Conservation (phyloP, 1,140 invertebrate genomes). For the Paraescarpia echinospica region DNA sequence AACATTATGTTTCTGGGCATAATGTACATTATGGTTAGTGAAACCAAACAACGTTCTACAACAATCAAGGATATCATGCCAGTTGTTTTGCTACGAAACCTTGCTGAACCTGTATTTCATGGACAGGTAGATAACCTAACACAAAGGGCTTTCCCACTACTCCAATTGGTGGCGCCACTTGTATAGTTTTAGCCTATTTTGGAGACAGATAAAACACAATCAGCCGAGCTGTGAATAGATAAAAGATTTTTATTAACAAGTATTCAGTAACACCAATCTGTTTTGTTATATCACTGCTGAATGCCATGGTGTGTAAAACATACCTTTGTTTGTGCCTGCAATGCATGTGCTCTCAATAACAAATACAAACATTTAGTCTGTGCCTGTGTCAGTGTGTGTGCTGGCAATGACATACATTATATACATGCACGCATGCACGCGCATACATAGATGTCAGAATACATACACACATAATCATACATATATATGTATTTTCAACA, state of each 20-base stretch:
- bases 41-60: not conserved
- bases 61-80: not conserved
- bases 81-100: too few relatives aligned
- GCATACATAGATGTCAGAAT: not conserved
- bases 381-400: too few relatives aligned
- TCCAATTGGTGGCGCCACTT: too few relatives aligned
- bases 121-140: too few relatives aligned
- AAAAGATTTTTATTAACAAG: not conserved
- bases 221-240: not conserved
- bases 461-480: too few relatives aligned
- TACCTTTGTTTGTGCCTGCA: not conserved
- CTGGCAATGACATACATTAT: too few relatives aligned
- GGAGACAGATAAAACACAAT: not conserved
- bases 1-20: not conserved
- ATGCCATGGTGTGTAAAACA: not conserved
- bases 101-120: too few relatives aligned
- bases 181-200: too few relatives aligned
- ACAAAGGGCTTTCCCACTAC: too few relatives aligned
- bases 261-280: not conserved
- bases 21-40: not conserved
- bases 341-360: too few relatives aligned
- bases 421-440: not conserved
- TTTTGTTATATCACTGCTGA: not conserved
- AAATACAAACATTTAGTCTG: too few relatives aligned
- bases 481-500: not conserved